These are phyloP conservation scores for Allolobophora icterica DNA, from an alignment of 2,888 invertebrate species.

Conservation along the genomic window DNA sequence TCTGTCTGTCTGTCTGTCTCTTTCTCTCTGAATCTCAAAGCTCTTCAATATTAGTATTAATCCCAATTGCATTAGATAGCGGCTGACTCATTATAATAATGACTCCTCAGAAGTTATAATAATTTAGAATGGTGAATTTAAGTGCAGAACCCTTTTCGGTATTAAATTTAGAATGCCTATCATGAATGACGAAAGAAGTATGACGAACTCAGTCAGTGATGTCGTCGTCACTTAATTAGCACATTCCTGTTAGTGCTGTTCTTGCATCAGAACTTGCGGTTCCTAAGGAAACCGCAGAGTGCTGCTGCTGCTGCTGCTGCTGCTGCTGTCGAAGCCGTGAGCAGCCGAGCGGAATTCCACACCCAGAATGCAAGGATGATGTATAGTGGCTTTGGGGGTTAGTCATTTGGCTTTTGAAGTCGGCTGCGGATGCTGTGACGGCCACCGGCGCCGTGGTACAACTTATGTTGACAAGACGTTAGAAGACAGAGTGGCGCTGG, in stretches of 20 bases:
- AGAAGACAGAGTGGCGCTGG: not conserved
- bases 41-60: not conserved
- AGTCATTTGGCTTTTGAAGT: constrained; percentile 9
- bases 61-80: not conserved
- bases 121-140: not conserved
- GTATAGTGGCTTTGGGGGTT: not conserved
- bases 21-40: not conserved
- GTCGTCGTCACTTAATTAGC: not conserved
- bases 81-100: not conserved
- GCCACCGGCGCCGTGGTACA: not conserved
- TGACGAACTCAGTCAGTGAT: not conserved
- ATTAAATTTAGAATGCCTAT: not conserved
- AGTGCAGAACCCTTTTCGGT: not conserved
- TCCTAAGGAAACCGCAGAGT: not conserved
- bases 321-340: not conserved
- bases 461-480: not conserved
- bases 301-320: not conserved
- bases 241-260: not conserved
- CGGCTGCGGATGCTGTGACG: not conserved
- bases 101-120: not conserved
- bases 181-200: not conserved
- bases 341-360: not conserved
- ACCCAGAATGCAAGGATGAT: constrained; percentile 17
- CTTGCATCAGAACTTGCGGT: not conserved
- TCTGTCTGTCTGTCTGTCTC: no score